Evolutionary conservation across 2,888 invertebrate genomes (phyloP), one percentile per base, ranked within the genome.

Genomic region (Ferrisia virgata): DNA sequence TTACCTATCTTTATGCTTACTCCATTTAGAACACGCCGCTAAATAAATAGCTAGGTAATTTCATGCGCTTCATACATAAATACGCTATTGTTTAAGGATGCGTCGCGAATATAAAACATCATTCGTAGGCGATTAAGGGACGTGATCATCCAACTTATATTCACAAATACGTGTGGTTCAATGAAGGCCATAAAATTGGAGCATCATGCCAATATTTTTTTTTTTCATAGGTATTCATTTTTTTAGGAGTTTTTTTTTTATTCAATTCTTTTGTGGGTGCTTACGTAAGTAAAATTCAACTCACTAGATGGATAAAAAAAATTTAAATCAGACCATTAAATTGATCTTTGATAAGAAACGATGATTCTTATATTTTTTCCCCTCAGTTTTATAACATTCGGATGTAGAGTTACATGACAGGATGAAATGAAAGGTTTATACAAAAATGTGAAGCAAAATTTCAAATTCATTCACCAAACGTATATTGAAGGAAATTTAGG

Each of bases 111-210:
- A 22, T 76, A 76, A 76, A 76, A 76, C 36, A 76, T 76, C 72
- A 76, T 76, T 33, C 22, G 72, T 33, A 76, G 72, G 72, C 36
- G 72, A 76, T 76, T 76, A 18, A 76, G 36, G 4, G 18, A 36
- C 72, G 72, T 76, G 72, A 76, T 76, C 11, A 76, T 76, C 28
- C 18, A 76, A 33, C 31, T 69, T 33, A 11, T 53, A 53, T 53
- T 25, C 5, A 13, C 4, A 72, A 33, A 72, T 47, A 53, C 22
- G 28, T 64, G 36, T 36, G 9, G n/a, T 36, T n/a, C 33, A 15
- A 69, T 83, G 76, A 83, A 83, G 83, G 83, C 76, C 76, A 47
- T 28, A 76, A 83, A 83, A 83, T 83, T 47, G 40, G 83, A 83
- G 83, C 83, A 83, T 83, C 25, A 69, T 82, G 64, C n/a, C 40